Evolutionary conservation across 2,888 invertebrate species (phyloP).

Genomic region (Ferdinandea cuprea): DNA sequence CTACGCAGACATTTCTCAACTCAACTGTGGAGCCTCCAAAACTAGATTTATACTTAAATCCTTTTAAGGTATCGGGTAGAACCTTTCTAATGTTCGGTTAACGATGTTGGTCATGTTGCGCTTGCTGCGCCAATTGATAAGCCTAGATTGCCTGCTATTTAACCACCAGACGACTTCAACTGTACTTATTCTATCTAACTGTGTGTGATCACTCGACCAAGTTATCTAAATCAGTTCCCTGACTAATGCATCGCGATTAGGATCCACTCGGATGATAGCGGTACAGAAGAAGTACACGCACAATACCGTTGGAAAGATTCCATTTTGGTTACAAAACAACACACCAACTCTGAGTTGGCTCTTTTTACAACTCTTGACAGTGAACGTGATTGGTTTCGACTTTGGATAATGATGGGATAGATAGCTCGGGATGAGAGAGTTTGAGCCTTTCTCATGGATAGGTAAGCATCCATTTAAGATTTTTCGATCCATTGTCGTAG

Average conservation of each 20-base stretch:
- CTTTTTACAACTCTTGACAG: constrained; percentile 47
- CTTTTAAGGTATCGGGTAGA: constrained; percentile 71
- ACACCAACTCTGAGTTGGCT: too few relatives aligned
- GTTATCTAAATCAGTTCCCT: constrained; percentile 73
- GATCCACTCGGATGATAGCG: constrained; percentile 71
- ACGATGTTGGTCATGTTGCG: constrained; percentile 58
- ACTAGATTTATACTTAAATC: constrained; percentile 59
- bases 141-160: constrained; percentile 63
- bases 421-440: constrained; percentile 63
- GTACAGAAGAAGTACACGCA: constrained; percentile 70
- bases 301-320: constrained; percentile 71
- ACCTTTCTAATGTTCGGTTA: constrained; percentile 68
- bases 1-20: constrained; percentile 33
- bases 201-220: constrained; percentile 18
- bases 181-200: constrained; percentile 31
- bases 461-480: constrained; percentile 37
- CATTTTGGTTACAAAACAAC: constrained; percentile 41
- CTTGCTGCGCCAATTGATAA: constrained; percentile 72
- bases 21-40: constrained; percentile 16
- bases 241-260: constrained; percentile 73
- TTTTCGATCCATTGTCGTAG: constrained; percentile 6
- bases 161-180: constrained; percentile 40
- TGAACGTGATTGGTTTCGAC: constrained; percentile 61
- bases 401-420: constrained; percentile 54
- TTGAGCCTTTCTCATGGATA: constrained; percentile 73